These are phyloP conservation scores for Martes flavigula DNA, from an alignment of 2,797 vertebrate genomes.

Conservation along the genomic window DNA sequence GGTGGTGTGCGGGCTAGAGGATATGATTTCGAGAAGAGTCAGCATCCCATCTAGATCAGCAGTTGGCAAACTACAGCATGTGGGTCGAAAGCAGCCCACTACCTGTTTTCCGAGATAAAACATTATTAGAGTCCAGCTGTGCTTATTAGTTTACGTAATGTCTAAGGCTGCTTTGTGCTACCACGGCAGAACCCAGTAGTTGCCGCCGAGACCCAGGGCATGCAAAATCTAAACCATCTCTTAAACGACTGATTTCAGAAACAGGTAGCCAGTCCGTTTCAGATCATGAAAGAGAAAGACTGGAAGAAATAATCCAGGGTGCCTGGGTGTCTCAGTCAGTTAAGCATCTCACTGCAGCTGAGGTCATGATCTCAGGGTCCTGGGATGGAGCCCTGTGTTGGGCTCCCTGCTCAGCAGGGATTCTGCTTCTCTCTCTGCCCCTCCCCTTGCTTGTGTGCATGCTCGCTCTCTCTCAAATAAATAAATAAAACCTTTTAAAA, in stretches of 20 bases:
- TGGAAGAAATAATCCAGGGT: not conserved
- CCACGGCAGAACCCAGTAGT: not conserved
- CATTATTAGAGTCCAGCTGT: not conserved
- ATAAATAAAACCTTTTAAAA: too few relatives aligned
- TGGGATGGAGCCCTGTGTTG: too few relatives aligned
- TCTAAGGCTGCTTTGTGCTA: too few relatives aligned
- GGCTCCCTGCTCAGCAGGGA: too few relatives aligned
- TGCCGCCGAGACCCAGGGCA: not conserved
- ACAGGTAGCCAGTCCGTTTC: too few relatives aligned
- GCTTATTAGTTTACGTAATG: too few relatives aligned
- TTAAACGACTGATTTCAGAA: not conserved
- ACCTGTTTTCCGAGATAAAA: not conserved
- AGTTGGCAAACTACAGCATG: not conserved
- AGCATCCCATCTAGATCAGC: not conserved
- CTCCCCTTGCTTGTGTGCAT: too few relatives aligned
- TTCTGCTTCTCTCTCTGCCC: too few relatives aligned
- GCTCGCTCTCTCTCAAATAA: too few relatives aligned
- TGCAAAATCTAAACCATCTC: not conserved
- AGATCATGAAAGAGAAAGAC: not conserved
- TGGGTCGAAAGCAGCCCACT: not conserved
- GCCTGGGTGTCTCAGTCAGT: too few relatives aligned
- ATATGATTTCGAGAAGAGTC: constrained; percentile 36
- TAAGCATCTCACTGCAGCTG: too few relatives aligned
- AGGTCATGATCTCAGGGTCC: too few relatives aligned
- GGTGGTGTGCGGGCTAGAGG: not conserved